Conservation (phyloP, 2,888 invertebrate genomes). For the Nephrotoma flavescens region DNA sequence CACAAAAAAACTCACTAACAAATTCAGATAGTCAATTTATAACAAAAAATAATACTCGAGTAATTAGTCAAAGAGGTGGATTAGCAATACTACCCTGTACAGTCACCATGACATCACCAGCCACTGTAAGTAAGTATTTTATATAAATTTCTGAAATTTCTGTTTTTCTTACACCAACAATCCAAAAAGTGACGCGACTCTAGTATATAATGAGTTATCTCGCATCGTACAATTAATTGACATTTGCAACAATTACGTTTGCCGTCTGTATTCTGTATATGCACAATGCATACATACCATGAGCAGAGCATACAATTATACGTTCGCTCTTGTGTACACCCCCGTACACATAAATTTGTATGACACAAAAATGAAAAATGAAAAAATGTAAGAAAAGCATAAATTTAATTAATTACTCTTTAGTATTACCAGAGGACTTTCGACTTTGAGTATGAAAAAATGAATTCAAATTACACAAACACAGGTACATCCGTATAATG, state of each 20-base stretch:
- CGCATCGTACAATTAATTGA: background rate
- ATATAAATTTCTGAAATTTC: slow-evolving; percentile 7
- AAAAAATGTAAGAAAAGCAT: background rate
- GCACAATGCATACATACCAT: background rate
- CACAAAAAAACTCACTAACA: slow-evolving; percentile 14
- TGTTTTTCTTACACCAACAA: background rate
- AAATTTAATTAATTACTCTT: background rate
- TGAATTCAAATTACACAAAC: no score
- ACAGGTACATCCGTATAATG: no score
- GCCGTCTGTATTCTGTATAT: background rate
- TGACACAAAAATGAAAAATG: background rate
- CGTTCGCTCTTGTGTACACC: background rate
- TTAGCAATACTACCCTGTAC: slow-evolving; percentile 15
- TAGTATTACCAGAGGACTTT: background rate
- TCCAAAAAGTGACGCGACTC: background rate
- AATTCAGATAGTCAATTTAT: slow-evolving; percentile 16
- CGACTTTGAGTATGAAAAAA: background rate
- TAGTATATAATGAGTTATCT: background rate
- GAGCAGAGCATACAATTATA: background rate
- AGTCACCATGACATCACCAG: slow-evolving; percentile 15
- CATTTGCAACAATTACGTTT: background rate
- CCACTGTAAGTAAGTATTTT: slow-evolving; percentile 18
- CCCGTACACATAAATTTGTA: background rate
- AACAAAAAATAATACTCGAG: slow-evolving; percentile 15
- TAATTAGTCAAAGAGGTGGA: slow-evolving; percentile 15